Percentiles rank a stretch among this genome's conserved stretches.
These are phyloP conservation scores for Drosophila mauritiana DNA, from an alignment of 1,140 invertebrate genomes.

Conservation along the genomic window DNA sequence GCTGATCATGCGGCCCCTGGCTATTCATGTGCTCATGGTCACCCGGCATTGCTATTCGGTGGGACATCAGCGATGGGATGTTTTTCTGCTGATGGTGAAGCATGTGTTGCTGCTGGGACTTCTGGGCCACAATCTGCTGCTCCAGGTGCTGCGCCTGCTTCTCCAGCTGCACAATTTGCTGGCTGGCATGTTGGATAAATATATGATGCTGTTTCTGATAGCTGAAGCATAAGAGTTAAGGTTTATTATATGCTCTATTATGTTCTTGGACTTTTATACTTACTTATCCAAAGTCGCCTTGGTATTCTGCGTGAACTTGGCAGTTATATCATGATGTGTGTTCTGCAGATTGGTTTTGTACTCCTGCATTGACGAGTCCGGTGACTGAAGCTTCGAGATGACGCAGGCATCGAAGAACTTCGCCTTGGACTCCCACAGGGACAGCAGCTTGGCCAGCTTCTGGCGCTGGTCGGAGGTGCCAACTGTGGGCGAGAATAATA, in stretches of 20 bases:
- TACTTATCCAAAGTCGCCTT: constrained; percentile 91
- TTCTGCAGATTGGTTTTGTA: constrained; percentile 93
- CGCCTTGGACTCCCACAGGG: constrained; percentile 97
- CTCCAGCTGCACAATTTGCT: constrained; percentile 93
- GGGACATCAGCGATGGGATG: constrained; percentile 73
- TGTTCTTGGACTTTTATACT: constrained; percentile 15
- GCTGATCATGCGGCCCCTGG: constrained; percentile 45
- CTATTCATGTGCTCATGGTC: constrained; percentile 54
- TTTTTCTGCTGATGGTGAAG: constrained; percentile 40
- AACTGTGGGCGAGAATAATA: constrained; percentile 83
- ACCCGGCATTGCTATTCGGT: constrained; percentile 59
- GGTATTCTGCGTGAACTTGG: constrained; percentile 90
- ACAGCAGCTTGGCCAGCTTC: constrained; percentile 96
- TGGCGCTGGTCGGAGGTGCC: constrained; percentile 94
- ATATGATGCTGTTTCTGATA: constrained; percentile 97
- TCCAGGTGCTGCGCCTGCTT: constrained; percentile 92
- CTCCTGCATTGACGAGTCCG: constrained; percentile 91
- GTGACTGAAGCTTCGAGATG: constrained; percentile 93
- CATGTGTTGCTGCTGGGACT: constrained; percentile 42
- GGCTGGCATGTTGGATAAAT: constrained; percentile 95
- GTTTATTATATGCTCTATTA: background rate
- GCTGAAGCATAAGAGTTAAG: constrained; percentile 64
- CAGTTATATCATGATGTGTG: constrained; percentile 90
- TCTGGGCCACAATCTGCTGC: constrained; percentile 86
- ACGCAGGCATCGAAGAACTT: constrained; percentile 95